phyloP scores from a whole-genome alignment of 2,113 vertebrate species.

The Callionymus lyra region DNA sequence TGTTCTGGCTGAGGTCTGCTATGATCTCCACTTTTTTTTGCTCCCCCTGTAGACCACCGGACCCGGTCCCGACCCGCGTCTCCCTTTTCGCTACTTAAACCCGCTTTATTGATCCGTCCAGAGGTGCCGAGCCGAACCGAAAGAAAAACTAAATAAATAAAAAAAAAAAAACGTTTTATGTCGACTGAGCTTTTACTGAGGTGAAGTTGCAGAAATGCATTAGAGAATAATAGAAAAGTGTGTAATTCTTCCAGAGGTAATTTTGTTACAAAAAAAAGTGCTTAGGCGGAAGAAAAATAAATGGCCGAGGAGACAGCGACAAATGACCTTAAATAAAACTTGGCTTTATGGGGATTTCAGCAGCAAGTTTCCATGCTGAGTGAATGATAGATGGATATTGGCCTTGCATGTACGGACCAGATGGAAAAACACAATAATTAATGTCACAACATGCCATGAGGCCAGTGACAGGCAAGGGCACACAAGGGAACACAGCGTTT shows the following conservation, averaged over 20 bases:
- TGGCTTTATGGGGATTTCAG: slow-evolving; percentile 45
- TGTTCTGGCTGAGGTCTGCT: slow-evolving; percentile 84
- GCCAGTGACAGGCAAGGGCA: slow-evolving; percentile 42
- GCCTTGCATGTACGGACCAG: slow-evolving; percentile 58
- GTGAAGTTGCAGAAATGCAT: slow-evolving; percentile 42
- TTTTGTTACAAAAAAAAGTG: slow-evolving; percentile 50
- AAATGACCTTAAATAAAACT: slow-evolving; percentile 58
- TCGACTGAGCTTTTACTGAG: slow-evolving; percentile 54
- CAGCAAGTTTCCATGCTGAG: slow-evolving; percentile 52
- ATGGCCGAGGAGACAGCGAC: slow-evolving; percentile 37
- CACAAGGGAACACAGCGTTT: slow-evolving; percentile 46
- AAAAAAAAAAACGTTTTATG: slow-evolving; percentile 50
- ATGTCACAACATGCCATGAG: slow-evolving; percentile 61
- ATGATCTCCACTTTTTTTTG: slow-evolving; percentile 49
- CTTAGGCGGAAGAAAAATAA: slow-evolving; percentile 44
- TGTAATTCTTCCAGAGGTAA: slow-evolving; percentile 36
- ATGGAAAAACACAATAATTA: slow-evolving; percentile 65
- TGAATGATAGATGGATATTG: slow-evolving; percentile 54
- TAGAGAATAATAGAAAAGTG: slow-evolving; percentile 44
- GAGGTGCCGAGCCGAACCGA: slow-evolving; percentile 59
- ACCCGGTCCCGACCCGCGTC: slow-evolving; percentile 60
- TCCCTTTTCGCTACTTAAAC: slow-evolving; percentile 56
- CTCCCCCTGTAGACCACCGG: slow-evolving; percentile 36
- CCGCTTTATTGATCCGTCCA: slow-evolving; percentile 59
- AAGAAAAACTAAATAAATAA: no score